phyloP scores from a whole-genome alignment of 2,888 invertebrate species.

The Suillia variegata region DNA sequence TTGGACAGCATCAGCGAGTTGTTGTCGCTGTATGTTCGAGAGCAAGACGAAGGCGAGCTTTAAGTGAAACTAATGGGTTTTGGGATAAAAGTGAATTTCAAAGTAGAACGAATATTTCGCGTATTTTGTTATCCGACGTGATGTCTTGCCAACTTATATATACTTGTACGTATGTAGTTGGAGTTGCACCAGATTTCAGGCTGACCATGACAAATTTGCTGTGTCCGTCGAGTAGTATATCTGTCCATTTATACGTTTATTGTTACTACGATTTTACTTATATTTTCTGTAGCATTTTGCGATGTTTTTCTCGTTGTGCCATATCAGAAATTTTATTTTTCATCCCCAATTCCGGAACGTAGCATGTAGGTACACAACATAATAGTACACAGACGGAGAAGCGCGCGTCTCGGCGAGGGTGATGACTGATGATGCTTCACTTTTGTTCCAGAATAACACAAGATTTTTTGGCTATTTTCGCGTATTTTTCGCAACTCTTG shows the following conservation, averaged over 20 bases:
- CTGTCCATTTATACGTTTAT: background rate
- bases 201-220: constrained; percentile 48
- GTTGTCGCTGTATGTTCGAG: background rate
- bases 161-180: no score
- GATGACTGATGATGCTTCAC: constrained; percentile 54
- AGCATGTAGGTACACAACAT: no score
- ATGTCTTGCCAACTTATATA: no score
- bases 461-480: constrained; percentile 6
- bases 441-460: background rate
- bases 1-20: constrained; percentile 24
- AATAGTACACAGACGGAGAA: constrained; percentile 7
- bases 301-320: background rate
- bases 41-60: no score
- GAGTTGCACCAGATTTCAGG: no score
- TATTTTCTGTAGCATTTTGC: background rate
- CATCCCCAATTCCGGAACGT: constrained; percentile 13
- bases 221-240: constrained; percentile 27
- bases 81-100: no score
- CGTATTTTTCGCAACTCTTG: constrained; percentile 14
- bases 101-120: no score
- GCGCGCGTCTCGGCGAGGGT: constrained; percentile 43
- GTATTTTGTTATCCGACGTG: no score
- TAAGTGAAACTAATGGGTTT: no score
- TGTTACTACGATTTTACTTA: constrained; percentile 13
- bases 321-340: constrained; percentile 10